Conservation (phyloP, 2,797 vertebrate species). For the Carcharodon carcharias region DNA sequence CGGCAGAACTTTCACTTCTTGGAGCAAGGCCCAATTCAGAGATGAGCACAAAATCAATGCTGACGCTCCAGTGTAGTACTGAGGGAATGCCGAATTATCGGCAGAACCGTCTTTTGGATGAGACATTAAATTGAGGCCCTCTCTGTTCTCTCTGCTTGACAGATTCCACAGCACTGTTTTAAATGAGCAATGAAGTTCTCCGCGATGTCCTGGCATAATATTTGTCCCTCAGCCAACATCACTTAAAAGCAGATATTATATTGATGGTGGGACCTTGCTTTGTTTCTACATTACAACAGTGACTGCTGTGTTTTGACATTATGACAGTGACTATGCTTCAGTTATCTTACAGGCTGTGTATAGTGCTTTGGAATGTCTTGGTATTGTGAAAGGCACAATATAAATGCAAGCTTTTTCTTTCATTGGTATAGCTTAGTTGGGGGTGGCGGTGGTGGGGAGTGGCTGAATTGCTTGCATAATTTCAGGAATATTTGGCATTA, state of each 20-base stretch:
- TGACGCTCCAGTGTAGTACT: neutral
- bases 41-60: neutral
- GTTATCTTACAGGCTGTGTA: neutral
- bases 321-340: neutral
- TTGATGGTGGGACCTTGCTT: neutral
- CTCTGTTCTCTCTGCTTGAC: neutral
- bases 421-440: neutral
- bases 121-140: neutral
- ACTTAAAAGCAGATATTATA: neutral
- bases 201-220: neutral
- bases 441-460: neutral
- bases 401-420: neutral
- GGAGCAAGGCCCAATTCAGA: neutral
- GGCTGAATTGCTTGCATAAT: neutral
- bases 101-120: neutral
- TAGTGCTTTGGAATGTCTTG: neutral
- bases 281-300: neutral
- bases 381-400: neutral
- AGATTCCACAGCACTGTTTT: neutral
- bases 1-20: neutral
- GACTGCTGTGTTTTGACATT: neutral
- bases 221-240: neutral
- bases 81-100: neutral
- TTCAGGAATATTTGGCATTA: neutral
- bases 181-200: neutral